Evolutionary conservation across 2,888 invertebrate genomes (phyloP), one percentile per base, ranked within the genome.

Genomic region (Augiades crinisus): DNA sequence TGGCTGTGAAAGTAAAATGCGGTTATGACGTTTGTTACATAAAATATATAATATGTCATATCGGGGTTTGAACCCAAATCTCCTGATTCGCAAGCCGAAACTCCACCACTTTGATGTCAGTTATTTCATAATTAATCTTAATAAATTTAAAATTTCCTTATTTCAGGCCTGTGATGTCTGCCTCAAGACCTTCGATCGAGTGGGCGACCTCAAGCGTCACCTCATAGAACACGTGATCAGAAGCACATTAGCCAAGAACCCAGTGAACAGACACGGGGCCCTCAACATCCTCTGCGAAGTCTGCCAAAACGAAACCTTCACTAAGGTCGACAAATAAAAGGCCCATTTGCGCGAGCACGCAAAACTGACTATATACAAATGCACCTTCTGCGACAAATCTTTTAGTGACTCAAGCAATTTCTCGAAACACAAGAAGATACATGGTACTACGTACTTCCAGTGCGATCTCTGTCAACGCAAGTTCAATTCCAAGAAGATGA

Each of bases 371-470:
- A 56, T 86, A 0, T 90, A 90, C 72, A 80, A 86, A 52, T 90
- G 90, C 62, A 81, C 78, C 0, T 78, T 85, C 55, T 90, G 90
- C 65, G 79, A 89, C 49, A 89, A 90, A 56, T 81, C 84, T 5
- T 90, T 90, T 57, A 86, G 85, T 54, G 90, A 90, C 50, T 90
- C 90, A 13, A 87, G 87, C 54, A 90, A 90, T 54, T 90, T 89
- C 55, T 90, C 89, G 1, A 90, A 90, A 43, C 90, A 90, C 61
- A 90, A 90, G 61, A 90, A 90, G 56, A 80, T 87, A 16, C 90
- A 90, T 60, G 86, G 87, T 13, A 62, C 67, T 0, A 70, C 73
- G 0, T 83, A 66, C 56, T 72, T 80, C 37, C 90, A 90, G 53
- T 90, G 90, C 60, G 89, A 90, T 30, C 61, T 88, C 10, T 90